A percentile compares a stretch with the other conserved stretches of the same genome.
Evolutionary conservation across 2,113 vertebrate species (phyloP).

Genomic region (Myotis yumanensis): DNA sequence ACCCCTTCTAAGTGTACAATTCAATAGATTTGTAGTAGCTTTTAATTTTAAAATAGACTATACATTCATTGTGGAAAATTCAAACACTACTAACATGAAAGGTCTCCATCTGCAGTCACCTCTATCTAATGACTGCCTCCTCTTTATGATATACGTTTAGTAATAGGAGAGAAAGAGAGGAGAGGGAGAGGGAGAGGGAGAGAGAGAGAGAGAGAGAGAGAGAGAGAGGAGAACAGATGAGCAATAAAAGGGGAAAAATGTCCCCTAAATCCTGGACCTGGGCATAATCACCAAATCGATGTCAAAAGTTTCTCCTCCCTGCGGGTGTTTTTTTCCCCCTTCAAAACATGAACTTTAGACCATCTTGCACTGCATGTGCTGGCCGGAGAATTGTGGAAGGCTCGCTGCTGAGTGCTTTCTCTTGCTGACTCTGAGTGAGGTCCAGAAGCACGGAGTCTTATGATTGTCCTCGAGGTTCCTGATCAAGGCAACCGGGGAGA

Average conservation of each 20-base stretch:
- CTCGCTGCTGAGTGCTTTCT: rapidly evolving
- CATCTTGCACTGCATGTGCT: rapidly evolving
- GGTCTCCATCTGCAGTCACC: background rate
- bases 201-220: background rate
- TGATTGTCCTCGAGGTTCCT: rapidly evolving
- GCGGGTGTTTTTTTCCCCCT: background rate
- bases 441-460: rapidly evolving
- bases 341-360: background rate
- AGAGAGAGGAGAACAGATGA: background rate
- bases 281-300: background rate
- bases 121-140: background rate
- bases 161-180: background rate
- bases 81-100: background rate
- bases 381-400: background rate
- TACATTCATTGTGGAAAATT: background rate
- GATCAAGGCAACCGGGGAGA: rapidly evolving
- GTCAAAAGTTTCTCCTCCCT: background rate
- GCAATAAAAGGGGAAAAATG: background rate
- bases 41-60: background rate
- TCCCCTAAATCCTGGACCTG: background rate
- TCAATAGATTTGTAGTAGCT: background rate
- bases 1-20: no score
- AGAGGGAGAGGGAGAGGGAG: background rate
- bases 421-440: rapidly evolving
- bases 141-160: background rate